Evolutionary conservation across 2,888 invertebrate genomes (phyloP).

Genomic region (Drosophila melanocephala): DNA sequence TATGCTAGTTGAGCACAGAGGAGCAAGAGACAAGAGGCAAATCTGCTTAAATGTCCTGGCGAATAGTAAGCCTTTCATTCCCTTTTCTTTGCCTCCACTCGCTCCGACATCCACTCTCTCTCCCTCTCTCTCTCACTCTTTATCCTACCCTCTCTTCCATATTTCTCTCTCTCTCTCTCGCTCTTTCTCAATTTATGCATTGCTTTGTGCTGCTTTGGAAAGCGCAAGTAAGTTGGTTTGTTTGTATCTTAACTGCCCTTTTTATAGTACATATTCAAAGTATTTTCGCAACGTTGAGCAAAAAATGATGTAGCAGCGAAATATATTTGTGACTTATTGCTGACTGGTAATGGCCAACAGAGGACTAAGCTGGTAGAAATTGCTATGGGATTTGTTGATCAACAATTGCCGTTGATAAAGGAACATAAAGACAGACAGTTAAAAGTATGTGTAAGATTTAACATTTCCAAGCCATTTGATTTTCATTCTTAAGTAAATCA

Average conservation of each 20-base stretch:
- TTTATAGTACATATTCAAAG: constrained; percentile 16
- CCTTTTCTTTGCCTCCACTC: constrained; percentile 4
- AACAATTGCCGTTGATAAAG: constrained; percentile 17
- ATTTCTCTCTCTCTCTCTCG: constrained; percentile 3
- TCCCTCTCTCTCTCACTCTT: constrained; percentile 14
- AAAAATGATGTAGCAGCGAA: constrained; percentile 54
- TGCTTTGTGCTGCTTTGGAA: constrained; percentile 34
- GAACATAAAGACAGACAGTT: background rate
- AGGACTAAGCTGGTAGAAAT: constrained; percentile 27
- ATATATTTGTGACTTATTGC: constrained; percentile 76
- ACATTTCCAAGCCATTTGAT: background rate
- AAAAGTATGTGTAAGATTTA: background rate
- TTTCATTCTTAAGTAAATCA: no score
- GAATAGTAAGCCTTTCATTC: constrained; percentile 72
- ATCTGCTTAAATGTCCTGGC: constrained; percentile 78
- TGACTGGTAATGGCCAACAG: constrained; percentile 40
- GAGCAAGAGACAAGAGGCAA: constrained; percentile 61
- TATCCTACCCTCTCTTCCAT: constrained; percentile 1
- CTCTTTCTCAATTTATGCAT: constrained; percentile 5
- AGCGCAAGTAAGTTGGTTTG: constrained; percentile 56
- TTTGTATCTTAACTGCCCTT: constrained; percentile 39
- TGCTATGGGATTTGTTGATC: constrained; percentile 38
- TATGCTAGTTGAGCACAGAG: no score
- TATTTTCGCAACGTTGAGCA: constrained; percentile 50
- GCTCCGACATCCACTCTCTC: background rate